Percentiles rank a stretch among this genome's conserved stretches.
Evolutionary conservation across 1,140 invertebrate genomes (phyloP).

Genomic region (Zeugodacus cucurbitae): DNA sequence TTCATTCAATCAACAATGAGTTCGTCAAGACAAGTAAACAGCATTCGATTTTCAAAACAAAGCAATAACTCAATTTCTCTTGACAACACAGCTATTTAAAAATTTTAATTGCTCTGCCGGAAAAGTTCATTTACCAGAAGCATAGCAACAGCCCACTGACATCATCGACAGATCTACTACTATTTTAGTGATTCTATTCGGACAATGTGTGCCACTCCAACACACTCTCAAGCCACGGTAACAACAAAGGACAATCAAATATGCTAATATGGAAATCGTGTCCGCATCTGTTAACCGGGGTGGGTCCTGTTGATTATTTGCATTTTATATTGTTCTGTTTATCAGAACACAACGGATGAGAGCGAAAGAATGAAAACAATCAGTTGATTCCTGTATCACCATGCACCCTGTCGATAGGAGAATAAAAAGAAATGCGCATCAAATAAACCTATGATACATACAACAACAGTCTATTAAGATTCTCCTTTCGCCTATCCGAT

Average conservation of each 20-base stretch:
- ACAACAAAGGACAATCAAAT: slow-evolving; percentile 3
- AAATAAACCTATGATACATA: neutral
- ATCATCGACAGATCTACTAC: too few relatives aligned
- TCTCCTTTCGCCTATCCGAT: neutral
- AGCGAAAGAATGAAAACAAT: neutral
- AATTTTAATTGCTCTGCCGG: neutral
- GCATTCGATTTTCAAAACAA: too few relatives aligned
- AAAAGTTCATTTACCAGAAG: too few relatives aligned
- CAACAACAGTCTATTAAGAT: neutral
- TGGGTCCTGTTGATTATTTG: neutral
- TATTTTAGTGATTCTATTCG: too few relatives aligned
- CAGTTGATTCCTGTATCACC: neutral
- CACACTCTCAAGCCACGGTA: too few relatives aligned
- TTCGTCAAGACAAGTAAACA: too few relatives aligned
- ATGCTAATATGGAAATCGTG: too few relatives aligned
- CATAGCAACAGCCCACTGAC: neutral
- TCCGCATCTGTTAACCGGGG: neutral
- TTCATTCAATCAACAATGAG: too few relatives aligned
- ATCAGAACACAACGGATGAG: neutral
- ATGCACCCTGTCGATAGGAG: neutral
- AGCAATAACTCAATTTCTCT: neutral
- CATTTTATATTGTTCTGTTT: neutral
- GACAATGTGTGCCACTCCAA: too few relatives aligned
- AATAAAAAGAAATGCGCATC: neutral
- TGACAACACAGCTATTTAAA: neutral